A percentile compares a stretch with the other conserved stretches of the same genome.
Evolutionary conservation across 2,113 vertebrate genomes (phyloP).

Genomic region (Clarias magur): DNA sequence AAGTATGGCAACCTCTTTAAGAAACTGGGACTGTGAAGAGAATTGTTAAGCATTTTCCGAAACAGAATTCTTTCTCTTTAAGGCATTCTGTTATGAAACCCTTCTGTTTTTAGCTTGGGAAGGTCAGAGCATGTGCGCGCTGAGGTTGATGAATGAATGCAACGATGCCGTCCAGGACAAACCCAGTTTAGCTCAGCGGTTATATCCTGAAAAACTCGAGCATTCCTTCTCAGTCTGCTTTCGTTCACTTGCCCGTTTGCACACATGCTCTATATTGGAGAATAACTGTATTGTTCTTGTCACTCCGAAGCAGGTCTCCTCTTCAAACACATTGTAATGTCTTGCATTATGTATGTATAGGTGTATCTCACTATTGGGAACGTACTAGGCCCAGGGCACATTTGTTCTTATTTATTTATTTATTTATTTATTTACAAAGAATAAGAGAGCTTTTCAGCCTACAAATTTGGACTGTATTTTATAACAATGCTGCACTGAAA

Average conservation of each 20-base stretch:
- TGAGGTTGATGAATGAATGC: conserved; percentile 38
- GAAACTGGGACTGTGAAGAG: background rate
- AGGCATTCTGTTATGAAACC: background rate
- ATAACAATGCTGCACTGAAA: background rate
- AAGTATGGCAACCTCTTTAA: background rate
- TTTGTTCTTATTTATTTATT: too few relatives aligned
- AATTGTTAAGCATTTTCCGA: background rate
- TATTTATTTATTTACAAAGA: too few relatives aligned
- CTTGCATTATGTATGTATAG: background rate
- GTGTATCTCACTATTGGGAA: background rate
- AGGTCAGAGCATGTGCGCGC: conserved; percentile 23
- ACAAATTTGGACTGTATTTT: conserved; percentile 16
- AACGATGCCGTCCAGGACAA: conserved; percentile 27
- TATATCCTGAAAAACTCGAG: conserved; percentile 21
- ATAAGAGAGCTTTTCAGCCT: background rate
- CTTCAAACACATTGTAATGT: background rate
- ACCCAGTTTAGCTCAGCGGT: conserved; percentile 35
- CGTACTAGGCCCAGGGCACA: background rate
- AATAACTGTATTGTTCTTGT: background rate
- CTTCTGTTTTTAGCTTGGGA: conserved; percentile 28
- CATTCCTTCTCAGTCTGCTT: conserved; percentile 9
- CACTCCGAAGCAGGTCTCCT: background rate
- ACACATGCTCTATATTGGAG: background rate
- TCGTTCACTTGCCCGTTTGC: background rate
- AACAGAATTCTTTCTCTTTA: conserved; percentile 22